Base-by-base conservation (phyloP, 2,888 invertebrate genomes). In the Diadegma fenestrale region DNA sequence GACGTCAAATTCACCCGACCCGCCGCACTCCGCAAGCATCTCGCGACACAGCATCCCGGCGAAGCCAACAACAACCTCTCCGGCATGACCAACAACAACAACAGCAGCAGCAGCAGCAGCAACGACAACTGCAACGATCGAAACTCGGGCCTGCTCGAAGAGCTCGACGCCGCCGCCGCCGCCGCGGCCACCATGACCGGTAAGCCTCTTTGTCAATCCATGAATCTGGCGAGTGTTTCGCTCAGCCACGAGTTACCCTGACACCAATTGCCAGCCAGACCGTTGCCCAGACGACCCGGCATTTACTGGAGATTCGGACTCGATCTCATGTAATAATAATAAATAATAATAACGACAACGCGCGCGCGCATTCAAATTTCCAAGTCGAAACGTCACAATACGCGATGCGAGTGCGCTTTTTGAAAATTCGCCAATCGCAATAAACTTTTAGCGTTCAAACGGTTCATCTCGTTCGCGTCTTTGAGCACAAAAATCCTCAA, bases 221-320 rank as follows among this genome's bases (percentile, higher is more conserved):
- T 81, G 86, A 84, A 86, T 66, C 82, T 89, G 81, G 85, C 87
- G 10, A 80, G 66, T 19, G 85, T 66, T 30, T 54, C 89, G 12
- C 43, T 88, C 43, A 54, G 80, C 51, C 87, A 86, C 86, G 93
- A 93, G 86, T 89, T 90, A 77, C 90, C 93, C 92, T 94, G 94
- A 93, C 94, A 93, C 89, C 92, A 92, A 86, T 92, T 92, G 80
- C 93, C 93, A 2, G 91, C 93, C 17, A 91, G 93, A 90, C 94
- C 94, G 1, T 68, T 93, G 82, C 93, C 94, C 6, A 88, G 93
- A 71, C 88, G 93, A 87, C 93, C 93, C 0, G 92, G 90, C 7
- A 85, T 93, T 73, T 93, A 93, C 86, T 94, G 94, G 93, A 90
- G 93, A 92, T 94, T 93, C 82, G 93, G 94, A 22, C 91, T 93